Evolutionary conservation across 2,888 invertebrate species (phyloP), one percentile per base, ranked within the genome.

Genomic region (Cybosia mesomella): DNA sequence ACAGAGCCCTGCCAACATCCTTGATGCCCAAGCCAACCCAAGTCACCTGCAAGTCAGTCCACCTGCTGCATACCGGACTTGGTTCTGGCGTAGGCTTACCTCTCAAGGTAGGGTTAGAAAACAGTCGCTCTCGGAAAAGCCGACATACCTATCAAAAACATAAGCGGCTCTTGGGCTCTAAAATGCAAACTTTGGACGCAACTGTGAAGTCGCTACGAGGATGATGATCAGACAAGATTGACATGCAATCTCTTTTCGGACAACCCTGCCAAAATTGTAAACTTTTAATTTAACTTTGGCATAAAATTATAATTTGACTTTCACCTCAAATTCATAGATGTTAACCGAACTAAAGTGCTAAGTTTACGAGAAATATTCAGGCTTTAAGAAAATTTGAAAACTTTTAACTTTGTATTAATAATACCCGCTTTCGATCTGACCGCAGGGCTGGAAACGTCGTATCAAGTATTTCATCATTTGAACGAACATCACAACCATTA

Each of bases 261-360:
- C 70, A 77, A 53, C 75, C 78, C 74, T 82, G 58, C 9, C 0
- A n/a, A 43, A 72, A 70, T 34, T 53, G 18, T 70, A 71, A 75
- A 71, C 73, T 70, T 73, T 80, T 74, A 67, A 74, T 72, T 72
- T 62, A 59, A 55, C 64, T 70, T 75, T 63, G 21, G 59, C 66
- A 66, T 74, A 69, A 82, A 82, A 75, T 82, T 71, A 74, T 82
- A 80, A 81, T 76, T 76, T 59, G 24, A 67, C 71, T 73, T 80
- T 74, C 70, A 71, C 73, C 77, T 71, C 65, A 74, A 72, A 75
- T 75, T 79, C 67, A 71, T 72, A 77, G 72, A 73, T 68, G 60
- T 72, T 73, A 58, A 62, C 57, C 61, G 28, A 81, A 81, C 68
- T 81, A 71, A 74, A 79, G 67, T 76, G 74, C 71, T 66, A 72